Base-by-base conservation (phyloP, 92 coral and sea anemone species). In the Porites lobata region DNA sequence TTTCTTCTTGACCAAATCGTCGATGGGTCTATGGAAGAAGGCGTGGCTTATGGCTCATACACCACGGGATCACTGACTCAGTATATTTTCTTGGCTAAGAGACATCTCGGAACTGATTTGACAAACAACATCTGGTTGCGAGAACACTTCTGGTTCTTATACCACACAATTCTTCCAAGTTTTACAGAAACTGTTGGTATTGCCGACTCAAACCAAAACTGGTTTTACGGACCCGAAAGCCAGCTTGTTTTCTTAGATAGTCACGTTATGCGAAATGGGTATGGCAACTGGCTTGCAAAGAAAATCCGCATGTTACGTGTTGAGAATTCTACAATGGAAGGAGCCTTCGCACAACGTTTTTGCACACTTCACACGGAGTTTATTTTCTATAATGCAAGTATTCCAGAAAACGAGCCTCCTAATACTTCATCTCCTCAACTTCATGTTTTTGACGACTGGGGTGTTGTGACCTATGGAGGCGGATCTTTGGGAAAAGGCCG, bases 161-260 rank as follows among this genome's bases (percentile, higher is more conserved):
- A 96, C 72, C 94, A 85, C 66, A 93, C 98, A 12, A 91, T 94
- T 54, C 94, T 96, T 9, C 99, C 99, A 19, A 90, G 96, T 24
- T 96, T 93, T 82, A 92, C 87, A 15, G 81, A 77, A 32, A 94
- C 99, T 0, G 79, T 98, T 17, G 99, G 99, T 72, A 88, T 94
- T 72, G 99, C 96, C 2, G 99, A 98, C 79, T 88, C 98, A 8
- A 94, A 84, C 77, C 18, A 63, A 14, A 80, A 93, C 64, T 98
- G 99, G 99, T 96, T 92, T 67, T 96, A 96, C 76, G 98, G 98
- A 5, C 99, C 99, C 1, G 98, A 98, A 78, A 92, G 96, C 61
- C 98, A 94, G 87, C 89, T 98, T 19, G 91, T 91, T 9, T 98
- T 96, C 86, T 87, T 98, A 18, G 99, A 98, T 69, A 94, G 24